Conservation (phyloP, 2,797 vertebrate species). For the Manis crassicaudata region DNA sequence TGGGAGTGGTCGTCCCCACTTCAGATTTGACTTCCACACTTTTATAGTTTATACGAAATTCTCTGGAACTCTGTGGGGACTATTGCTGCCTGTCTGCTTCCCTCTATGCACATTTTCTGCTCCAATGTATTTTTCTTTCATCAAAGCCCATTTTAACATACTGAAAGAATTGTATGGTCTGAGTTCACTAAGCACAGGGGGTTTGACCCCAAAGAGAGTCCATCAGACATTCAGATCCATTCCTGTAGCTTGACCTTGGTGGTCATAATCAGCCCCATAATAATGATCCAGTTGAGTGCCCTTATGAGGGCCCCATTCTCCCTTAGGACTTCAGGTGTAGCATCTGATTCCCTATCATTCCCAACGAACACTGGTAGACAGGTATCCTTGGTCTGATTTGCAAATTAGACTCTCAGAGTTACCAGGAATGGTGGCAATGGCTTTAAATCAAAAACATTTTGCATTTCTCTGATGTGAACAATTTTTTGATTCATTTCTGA, state of each 20-base stretch:
- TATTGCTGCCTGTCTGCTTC: background rate
- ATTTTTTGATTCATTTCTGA: constrained; percentile 21
- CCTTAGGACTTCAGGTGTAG: constrained; percentile 33
- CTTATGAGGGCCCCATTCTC: background rate
- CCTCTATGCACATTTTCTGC: background rate
- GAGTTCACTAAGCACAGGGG: background rate
- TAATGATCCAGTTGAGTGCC: constrained; percentile 28
- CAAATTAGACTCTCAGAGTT: constrained; percentile 46
- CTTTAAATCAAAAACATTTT: constrained; percentile 45
- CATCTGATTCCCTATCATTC: constrained; percentile 61
- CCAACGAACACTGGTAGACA: constrained; percentile 27
- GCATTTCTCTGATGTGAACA: constrained; percentile 6
- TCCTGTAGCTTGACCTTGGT: constrained; percentile 12
- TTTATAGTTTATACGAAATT: background rate
- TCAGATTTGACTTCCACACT: background rate
- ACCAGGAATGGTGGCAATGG: background rate
- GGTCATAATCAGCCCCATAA: constrained; percentile 49
- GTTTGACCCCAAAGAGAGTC: background rate
- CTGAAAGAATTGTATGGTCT: background rate
- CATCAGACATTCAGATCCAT: constrained; percentile 28
- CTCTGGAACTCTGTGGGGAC: background rate
- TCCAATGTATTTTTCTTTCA: background rate
- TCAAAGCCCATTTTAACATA: constrained; percentile 13
- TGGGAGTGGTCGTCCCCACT: background rate
- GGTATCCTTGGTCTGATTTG: constrained; percentile 60